Conservation (phyloP, 2,888 invertebrate species). For the Agonopterix alstromeriana region DNA sequence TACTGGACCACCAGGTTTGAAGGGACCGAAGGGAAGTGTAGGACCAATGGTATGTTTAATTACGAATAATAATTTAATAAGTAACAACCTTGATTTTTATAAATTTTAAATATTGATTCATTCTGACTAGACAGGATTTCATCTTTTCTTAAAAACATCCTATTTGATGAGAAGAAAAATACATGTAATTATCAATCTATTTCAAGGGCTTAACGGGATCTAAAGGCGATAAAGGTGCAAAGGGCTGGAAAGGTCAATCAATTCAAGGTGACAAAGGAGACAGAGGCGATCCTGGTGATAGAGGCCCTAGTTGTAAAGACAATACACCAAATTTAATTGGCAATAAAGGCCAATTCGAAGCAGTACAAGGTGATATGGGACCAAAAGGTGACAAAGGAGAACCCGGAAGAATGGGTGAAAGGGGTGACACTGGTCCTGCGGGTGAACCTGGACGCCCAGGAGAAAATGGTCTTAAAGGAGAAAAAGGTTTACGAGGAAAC, state of each 20-base stretch:
- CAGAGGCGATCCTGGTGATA: constrained; percentile 72
- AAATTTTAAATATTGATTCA: too few relatives aligned
- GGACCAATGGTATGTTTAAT: constrained; percentile 72
- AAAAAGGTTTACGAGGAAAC: constrained; percentile 91
- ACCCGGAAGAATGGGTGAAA: constrained; percentile 78
- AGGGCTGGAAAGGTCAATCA: constrained; percentile 76
- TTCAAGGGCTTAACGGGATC: constrained; percentile 81
- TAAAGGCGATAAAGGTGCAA: constrained; percentile 82
- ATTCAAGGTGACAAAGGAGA: constrained; percentile 79
- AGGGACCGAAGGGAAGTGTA: constrained; percentile 78
- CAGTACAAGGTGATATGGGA: constrained; percentile 70
- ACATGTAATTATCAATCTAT: too few relatives aligned
- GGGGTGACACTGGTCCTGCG: constrained; percentile 82
- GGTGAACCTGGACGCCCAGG: constrained; percentile 85
- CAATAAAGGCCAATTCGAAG: constrained; percentile 58
- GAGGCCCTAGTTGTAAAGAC: constrained; percentile 58
- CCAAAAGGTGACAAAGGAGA: constrained; percentile 79
- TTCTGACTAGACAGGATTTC: too few relatives aligned
- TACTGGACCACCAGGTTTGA: constrained; percentile 75
- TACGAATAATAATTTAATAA: not conserved
- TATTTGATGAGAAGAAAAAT: too few relatives aligned
- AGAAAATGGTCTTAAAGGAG: constrained; percentile 83
- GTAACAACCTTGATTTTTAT: too few relatives aligned
- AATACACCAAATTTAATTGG: constrained; percentile 36
- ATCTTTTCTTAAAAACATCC: too few relatives aligned